Evolutionary conservation across 2,797 vertebrate genomes (phyloP), one percentile per base, ranked within the genome.

Genomic region (Antrozous pallidus): DNA sequence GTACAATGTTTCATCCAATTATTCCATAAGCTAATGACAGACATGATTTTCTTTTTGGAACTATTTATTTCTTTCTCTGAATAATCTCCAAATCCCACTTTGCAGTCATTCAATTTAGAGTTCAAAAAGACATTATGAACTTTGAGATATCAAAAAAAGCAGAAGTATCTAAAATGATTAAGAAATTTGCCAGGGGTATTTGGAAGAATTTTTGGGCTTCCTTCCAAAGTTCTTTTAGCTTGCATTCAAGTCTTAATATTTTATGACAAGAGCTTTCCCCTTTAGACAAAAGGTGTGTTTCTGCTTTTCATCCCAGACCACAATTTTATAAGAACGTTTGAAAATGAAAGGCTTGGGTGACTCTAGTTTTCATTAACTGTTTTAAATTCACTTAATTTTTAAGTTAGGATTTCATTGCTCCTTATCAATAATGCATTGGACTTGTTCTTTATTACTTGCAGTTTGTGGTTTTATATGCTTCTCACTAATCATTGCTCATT

Each of bases 401-500:
- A 82, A 94, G 80, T 63, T 80, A 63, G 28, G 16, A 80, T 88
- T 95, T 95, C 86, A 95, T 79, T 73, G 79, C 31, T 51, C 18
- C 28, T 79, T 94, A 88, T 90, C 58, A 90, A 42, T 28, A 82
- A 54, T 51, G 45, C 17, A 95, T 42, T 82, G 38, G 94, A 79
- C 42, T 91, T 63, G 16, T 88, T 82, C 83, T 94, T 95, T 96
- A 73, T 94, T 67, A 90, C 67, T 58, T 92, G 40, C 13, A 67
- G 78, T 95, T 90, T 87, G 71, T 93, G 79, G 78, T 93, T 94
- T 97, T 88, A 90, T 81, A 90, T 2, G 69, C 83, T 95, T 97
- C 96, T 49, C 93, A 92, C 93, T 78, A 96, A 97, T 97, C 96
- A 84, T 42, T 95, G 96, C 95, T 95, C 96, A 24, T 95, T 96